Percentiles rank a stretch among this genome's conserved stretches.
Conservation (phyloP, 2,797 vertebrate species). For the Malacoctenus gilli region DNA sequence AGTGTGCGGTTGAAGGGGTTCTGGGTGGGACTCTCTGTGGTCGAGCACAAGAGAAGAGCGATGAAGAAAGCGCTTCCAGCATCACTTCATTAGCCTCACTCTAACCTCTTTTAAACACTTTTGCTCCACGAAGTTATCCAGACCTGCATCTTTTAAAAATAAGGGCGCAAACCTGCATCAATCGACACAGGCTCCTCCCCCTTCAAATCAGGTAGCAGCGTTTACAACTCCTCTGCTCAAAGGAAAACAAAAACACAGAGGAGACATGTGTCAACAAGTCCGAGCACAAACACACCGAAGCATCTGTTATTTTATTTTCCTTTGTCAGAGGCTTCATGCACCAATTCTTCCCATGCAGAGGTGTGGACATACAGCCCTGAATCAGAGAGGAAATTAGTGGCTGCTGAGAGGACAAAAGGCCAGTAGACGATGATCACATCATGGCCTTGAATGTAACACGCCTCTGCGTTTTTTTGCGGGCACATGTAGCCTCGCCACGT, state of each 20-base stretch:
- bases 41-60: conserved; percentile 6
- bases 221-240: no score
- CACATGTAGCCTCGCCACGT: conserved; percentile 10
- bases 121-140: background rate
- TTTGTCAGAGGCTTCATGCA: no score
- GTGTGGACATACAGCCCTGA: no score
- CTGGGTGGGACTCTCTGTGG: conserved; percentile 79
- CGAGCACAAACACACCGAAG: no score
- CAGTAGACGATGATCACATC: no score
- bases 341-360: no score
- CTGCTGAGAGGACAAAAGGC: background rate
- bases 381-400: no score
- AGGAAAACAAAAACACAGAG: no score
- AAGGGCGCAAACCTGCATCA: background rate
- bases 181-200: background rate
- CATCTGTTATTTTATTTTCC: no score
- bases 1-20: conserved; percentile 77
- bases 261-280: no score
- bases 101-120: background rate
- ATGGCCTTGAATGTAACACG: background rate
- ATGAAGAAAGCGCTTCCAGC: no score
- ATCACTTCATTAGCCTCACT: background rate
- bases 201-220: no score
- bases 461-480: conserved; percentile 7
- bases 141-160: background rate